Conservation (phyloP, 2,888 invertebrate genomes). For the Leptopilina myrica region DNA sequence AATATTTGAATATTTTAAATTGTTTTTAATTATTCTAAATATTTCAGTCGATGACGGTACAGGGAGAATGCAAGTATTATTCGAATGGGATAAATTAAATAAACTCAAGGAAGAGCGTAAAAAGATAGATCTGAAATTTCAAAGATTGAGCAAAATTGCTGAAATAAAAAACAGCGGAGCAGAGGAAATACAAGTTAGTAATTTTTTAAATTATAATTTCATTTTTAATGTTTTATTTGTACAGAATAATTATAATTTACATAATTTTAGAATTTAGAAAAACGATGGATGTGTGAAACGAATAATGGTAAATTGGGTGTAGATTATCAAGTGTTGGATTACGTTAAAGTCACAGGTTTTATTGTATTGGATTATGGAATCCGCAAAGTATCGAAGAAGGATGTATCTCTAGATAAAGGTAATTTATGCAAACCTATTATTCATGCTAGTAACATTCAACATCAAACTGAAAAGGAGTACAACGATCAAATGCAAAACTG, state of each 20-base stretch:
- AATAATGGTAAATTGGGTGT: slow-evolving; percentile 14
- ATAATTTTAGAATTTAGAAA: slow-evolving; percentile 25
- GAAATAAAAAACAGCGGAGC: neutral
- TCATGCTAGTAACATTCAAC: slow-evolving; percentile 5
- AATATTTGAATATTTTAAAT: too few species aligned
- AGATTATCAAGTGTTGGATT: slow-evolving; percentile 10
- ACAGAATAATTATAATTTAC: neutral
- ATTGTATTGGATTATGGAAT: slow-evolving; percentile 1
- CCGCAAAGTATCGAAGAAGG: neutral
- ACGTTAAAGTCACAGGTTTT: slow-evolving; percentile 13
- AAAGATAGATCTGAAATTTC: slow-evolving; percentile 14
- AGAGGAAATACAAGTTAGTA: slow-evolving; percentile 8
- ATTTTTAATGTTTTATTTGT: neutral
- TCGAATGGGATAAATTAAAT: neutral
- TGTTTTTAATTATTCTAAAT: neutral
- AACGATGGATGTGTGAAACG: slow-evolving; percentile 24
- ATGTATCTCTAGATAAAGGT: neutral
- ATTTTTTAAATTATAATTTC: neutral
- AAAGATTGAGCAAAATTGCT: slow-evolving; percentile 26
- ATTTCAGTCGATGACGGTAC: slow-evolving; percentile 32
- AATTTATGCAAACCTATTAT: slow-evolving; percentile 7
- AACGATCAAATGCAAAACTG: slow-evolving; percentile 11
- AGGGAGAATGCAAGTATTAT: slow-evolving; percentile 7
- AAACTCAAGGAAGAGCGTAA: slow-evolving; percentile 19
- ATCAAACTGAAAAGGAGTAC: slow-evolving; percentile 22